A percentile compares a stretch with the other conserved stretches of the same genome.
These are phyloP conservation scores for Merodon equestris DNA, from an alignment of 2,888 invertebrate genomes.

Conservation along the genomic window DNA sequence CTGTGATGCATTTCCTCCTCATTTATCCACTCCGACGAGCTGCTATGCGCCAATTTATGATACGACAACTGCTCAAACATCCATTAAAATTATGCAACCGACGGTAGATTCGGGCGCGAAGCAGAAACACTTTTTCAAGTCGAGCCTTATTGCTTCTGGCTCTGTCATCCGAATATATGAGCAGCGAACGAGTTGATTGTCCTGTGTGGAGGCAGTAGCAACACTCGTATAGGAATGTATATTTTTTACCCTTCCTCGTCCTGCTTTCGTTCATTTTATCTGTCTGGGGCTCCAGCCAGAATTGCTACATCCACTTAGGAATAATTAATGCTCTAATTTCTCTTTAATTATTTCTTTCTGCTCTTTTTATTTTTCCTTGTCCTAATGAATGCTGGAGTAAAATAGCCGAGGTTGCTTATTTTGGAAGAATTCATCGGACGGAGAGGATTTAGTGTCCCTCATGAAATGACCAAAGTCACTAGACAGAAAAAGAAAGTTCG, in stretches of 20 bases:
- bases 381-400: too few species aligned
- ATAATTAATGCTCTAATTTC: conserved; percentile 52
- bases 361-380: too few species aligned
- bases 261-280: conserved; percentile 9
- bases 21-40: conserved; percentile 27
- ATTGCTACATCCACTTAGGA: conserved; percentile 44
- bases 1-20: conserved; percentile 6
- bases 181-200: conserved; percentile 45
- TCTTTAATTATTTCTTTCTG: not conserved
- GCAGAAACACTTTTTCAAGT: conserved; percentile 44
- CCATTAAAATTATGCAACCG: conserved; percentile 64
- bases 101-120: conserved; percentile 44
- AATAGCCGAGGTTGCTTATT: too few species aligned
- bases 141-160: conserved; percentile 39
- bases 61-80: conserved; percentile 43
- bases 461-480: too few species aligned
- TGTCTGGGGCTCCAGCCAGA: conserved; percentile 28
- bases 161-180: conserved; percentile 43
- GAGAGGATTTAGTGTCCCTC: too few species aligned
- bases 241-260: too few species aligned
- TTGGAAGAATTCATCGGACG: too few species aligned
- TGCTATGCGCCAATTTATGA: not conserved
- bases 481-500: too few species aligned
- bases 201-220: conserved; percentile 44
- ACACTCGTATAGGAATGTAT: too few species aligned